Conservation (phyloP, 2,113 vertebrate species). For the Pterocles orientalis region DNA sequence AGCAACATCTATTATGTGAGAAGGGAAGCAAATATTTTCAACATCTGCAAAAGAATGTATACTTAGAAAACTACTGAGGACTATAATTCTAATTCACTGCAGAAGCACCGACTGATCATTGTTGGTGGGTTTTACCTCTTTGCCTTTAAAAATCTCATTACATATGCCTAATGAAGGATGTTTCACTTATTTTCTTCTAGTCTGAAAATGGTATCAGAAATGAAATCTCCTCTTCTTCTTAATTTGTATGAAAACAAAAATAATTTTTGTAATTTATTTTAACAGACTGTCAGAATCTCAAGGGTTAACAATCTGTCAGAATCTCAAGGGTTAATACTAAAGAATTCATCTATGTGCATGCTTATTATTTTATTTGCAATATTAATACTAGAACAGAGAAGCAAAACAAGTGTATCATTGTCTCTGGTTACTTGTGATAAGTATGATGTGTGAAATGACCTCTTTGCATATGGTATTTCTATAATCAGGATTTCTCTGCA, state of each 20-base stretch:
- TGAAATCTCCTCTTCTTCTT: neutral
- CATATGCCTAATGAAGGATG: neutral
- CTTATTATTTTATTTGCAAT: neutral
- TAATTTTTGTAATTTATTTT: neutral
- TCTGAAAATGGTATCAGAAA: neutral
- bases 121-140: neutral
- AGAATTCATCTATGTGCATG: neutral
- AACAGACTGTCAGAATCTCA: too few species aligned
- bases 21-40: neutral
- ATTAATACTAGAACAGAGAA: neutral
- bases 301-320: too few species aligned
- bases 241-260: neutral
- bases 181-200: neutral
- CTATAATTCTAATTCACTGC: neutral
- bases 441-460: neutral
- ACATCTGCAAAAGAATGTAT: neutral
- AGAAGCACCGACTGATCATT: neutral
- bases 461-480: neutral
- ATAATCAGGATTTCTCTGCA: neutral
- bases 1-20: neutral
- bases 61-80: neutral
- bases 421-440: neutral
- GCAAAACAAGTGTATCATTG: neutral
- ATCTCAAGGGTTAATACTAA: neutral
- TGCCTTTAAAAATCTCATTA: neutral